A percentile compares a stretch with the other conserved stretches of the same genome.
Conservation (phyloP, 1,140 invertebrate genomes). For the Lithobius niger region DNA sequence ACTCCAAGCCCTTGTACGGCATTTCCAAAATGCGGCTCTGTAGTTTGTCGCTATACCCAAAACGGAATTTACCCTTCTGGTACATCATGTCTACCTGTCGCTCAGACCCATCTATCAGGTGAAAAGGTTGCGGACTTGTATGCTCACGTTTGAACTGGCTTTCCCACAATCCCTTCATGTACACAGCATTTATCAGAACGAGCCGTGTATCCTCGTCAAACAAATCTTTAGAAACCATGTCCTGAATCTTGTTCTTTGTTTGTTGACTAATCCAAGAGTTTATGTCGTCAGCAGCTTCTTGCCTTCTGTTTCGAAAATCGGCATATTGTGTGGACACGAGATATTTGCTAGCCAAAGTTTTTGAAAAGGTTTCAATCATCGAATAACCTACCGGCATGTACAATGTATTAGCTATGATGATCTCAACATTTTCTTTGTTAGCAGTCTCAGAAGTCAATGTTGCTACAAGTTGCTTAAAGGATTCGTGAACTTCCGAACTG, state of each 20-base stretch:
- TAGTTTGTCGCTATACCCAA: constrained; percentile 42
- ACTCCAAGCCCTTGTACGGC: constrained; percentile 43
- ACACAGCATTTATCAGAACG: constrained; percentile 66
- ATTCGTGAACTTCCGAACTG: no score
- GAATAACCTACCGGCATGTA: no score
- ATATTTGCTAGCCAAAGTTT: no score
- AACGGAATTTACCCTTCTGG: constrained; percentile 61
- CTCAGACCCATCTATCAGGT: constrained; percentile 49
- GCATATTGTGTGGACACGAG: no score
- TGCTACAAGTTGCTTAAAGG: no score
- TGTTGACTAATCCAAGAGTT: constrained; percentile 62
- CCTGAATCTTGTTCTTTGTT: constrained; percentile 55
- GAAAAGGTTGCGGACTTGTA: constrained; percentile 50
- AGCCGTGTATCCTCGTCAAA: constrained; percentile 45
- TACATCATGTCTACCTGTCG: constrained; percentile 60
- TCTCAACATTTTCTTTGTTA: no score
- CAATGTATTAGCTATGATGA: no score
- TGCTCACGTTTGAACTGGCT: constrained; percentile 46
- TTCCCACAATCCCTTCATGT: constrained; percentile 72
- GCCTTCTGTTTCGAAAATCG: no score
- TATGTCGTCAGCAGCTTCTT: no score
- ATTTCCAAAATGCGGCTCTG: constrained; percentile 52
- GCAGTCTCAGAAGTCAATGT: no score
- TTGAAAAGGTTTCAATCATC: no score
- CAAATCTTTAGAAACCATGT: constrained; percentile 46